A percentile compares a stretch with the other conserved stretches of the same genome.
Conservation (phyloP, 2,888 invertebrate species). For the Pandemis heparana region DNA sequence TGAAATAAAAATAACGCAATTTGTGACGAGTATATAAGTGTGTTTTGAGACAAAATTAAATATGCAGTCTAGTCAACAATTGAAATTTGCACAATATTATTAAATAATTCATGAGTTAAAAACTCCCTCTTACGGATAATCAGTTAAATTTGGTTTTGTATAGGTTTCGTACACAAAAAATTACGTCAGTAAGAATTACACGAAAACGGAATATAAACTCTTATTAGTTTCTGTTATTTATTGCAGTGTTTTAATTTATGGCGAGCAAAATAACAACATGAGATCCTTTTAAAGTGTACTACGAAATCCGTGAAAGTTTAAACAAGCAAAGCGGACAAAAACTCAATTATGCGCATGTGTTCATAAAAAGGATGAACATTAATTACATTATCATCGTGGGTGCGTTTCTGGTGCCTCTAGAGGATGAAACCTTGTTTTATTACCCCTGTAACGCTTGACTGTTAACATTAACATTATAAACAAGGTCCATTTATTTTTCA, state of each 20-base stretch:
- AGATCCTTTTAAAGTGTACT: constrained; percentile 43
- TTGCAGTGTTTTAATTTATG: constrained; percentile 6
- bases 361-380: constrained; percentile 64
- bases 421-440: constrained; percentile 53
- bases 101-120: too few species aligned
- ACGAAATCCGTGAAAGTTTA: constrained; percentile 42
- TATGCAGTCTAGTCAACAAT: too few species aligned
- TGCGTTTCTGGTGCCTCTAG: constrained; percentile 48
- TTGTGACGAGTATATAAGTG: background rate
- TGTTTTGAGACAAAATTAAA: background rate
- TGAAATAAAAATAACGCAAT: constrained; percentile 15
- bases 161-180: too few species aligned
- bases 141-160: background rate
- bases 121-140: background rate
- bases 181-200: too few species aligned
- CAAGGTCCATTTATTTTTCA: constrained; percentile 47
- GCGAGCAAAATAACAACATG: constrained; percentile 15
- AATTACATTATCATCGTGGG: constrained; percentile 57
- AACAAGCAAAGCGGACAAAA: constrained; percentile 45
- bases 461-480: constrained; percentile 19
- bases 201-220: background rate
- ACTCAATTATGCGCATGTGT: constrained; percentile 53
- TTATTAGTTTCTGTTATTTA: background rate
- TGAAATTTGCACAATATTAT: too few species aligned
- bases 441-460: constrained; percentile 41